Evolutionary conservation across 2,113 vertebrate genomes (phyloP).

Genomic region (Chelonoidis abingdonii): DNA sequence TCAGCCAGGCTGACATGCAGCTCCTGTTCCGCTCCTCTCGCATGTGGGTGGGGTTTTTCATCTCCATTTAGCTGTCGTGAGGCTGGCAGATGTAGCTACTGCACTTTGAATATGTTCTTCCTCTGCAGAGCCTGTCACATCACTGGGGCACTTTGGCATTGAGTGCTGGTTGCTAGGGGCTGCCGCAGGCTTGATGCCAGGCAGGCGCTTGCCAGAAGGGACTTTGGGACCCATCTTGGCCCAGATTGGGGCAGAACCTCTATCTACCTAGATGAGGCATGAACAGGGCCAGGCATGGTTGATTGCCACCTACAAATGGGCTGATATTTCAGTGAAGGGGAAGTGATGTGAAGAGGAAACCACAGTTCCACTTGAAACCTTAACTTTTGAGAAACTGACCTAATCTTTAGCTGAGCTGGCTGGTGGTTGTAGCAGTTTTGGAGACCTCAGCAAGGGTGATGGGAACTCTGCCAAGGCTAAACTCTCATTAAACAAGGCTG

Average conservation of each 20-base stretch:
- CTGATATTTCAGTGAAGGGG: neutral
- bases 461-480: neutral
- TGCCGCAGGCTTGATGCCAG: neutral
- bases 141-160: neutral
- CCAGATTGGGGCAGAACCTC: neutral
- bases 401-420: neutral
- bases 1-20: neutral
- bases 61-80: neutral
- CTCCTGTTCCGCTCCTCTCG: neutral
- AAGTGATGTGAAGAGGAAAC: neutral
- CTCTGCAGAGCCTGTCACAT: neutral
- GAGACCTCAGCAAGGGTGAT: neutral
- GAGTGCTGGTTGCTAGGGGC: neutral
- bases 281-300: neutral
- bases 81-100: neutral
- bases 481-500: too few species aligned
- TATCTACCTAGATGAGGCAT: neutral
- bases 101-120: neutral
- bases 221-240: neutral
- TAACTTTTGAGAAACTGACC: neutral
- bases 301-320: neutral
- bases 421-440: neutral
- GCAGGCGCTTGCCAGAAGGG: neutral
- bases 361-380: neutral
- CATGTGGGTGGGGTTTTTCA: neutral